Percentiles rank a stretch among this genome's conserved stretches.
These are phyloP conservation scores for Mylabris phalerata DNA, from an alignment of 1,140 invertebrate genomes.

Conservation along the genomic window DNA sequence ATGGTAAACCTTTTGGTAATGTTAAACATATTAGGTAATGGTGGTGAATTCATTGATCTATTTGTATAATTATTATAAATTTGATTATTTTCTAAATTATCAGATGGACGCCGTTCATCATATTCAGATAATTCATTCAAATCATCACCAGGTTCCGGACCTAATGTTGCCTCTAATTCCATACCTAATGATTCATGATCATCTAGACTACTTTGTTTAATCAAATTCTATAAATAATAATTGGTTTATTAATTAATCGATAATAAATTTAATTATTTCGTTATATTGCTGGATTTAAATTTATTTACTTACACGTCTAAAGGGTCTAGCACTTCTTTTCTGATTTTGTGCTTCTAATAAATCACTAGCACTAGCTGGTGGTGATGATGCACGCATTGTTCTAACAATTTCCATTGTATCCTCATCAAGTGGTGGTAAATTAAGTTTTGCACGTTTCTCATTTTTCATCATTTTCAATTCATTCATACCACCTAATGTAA, in stretches of 20 bases:
- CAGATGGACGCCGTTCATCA: constrained; percentile 47
- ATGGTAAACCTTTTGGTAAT: constrained; percentile 62
- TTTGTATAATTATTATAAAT: constrained; percentile 26
- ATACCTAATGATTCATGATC: constrained; percentile 70
- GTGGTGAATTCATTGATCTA: constrained; percentile 21
- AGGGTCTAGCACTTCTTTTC: constrained; percentile 58
- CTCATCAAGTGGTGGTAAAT: constrained; percentile 71
- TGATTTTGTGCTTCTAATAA: constrained; percentile 84
- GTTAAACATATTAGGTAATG: constrained; percentile 12
- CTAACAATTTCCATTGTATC: constrained; percentile 90
- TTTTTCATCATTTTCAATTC: constrained; percentile 48
- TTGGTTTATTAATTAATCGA: not conserved
- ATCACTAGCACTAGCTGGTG: constrained; percentile 87
- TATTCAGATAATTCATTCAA: constrained; percentile 41
- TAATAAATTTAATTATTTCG: not conserved
- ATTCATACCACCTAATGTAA: constrained; percentile 84
- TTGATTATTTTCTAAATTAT: constrained; percentile 40
- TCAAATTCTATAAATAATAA: constrained; percentile 61
- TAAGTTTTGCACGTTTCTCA: constrained; percentile 58
- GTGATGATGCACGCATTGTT: constrained; percentile 90
- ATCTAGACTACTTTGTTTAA: constrained; percentile 91
- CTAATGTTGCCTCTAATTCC: constrained; percentile 52
- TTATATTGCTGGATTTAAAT: not conserved
- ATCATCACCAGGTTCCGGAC: constrained; percentile 46
- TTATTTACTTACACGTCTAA: constrained; percentile 50